Base-by-base conservation (phyloP, 2,888 invertebrate genomes). In the Tethea ocularis region DNA sequence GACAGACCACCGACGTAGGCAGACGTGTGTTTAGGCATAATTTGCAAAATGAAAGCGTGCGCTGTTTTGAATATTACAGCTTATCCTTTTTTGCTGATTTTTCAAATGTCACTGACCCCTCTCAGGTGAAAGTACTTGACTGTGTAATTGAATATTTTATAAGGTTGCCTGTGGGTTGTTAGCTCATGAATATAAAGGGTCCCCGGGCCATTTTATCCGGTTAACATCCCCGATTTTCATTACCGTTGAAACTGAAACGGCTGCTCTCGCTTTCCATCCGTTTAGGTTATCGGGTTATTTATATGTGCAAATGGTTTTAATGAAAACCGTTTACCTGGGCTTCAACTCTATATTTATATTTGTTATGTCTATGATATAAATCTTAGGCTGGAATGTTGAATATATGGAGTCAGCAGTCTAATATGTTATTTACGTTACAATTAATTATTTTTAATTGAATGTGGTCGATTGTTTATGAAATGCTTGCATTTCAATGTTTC, bases 71-170 rank as follows among this genome's bases (percentile, higher is more conserved):
- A 69, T 69, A 64, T 67, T 23, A 36, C 22, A 66, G 66, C 73
- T 67, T 58, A 52, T 63, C 59, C 61, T 63, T 74, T 73, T 68
- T 77, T 73, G 67, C 74, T 74, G 67, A 72, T 71, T 74, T 75
- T 71, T 72, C 72, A 62, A 72, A 78, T 82, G 86, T 82, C 86
- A 69, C 74, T 83, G 87, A 89, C 85, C 87, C 69, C 60, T 67
- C 20, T 46, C 20, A 76, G 77, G 78, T 77, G 79, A 81, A 76
- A 81, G 82, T 75, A 77, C 82, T 83, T 83, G 73, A 74, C 71
- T 72, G 73, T 61, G 69, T 82, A 81, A 85, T 84, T 84, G 80
- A 87, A 87, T 86, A 84, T 86, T 88, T 85, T 81, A 86, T 82
- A 74, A 74, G 72, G 60, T 60, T 59, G 65, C 62, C 66, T 69